phyloP scores from a whole-genome alignment of 2,797 vertebrate species.

The Hemibagrus guttatus region DNA sequence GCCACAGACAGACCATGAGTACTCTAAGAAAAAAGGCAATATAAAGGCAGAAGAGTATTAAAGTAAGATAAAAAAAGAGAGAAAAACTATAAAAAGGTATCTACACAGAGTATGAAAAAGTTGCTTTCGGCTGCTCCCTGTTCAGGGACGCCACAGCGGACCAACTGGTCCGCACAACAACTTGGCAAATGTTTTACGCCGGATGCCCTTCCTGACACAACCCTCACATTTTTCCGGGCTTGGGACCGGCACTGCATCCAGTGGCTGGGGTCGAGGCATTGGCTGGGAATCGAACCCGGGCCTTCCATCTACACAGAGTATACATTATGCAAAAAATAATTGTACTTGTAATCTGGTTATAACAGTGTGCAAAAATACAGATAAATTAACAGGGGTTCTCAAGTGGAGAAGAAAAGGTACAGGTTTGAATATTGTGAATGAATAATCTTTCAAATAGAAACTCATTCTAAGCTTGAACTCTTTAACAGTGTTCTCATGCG shows the following conservation, averaged over 20 bases:
- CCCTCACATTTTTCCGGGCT: too few relatives aligned
- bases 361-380: not conserved
- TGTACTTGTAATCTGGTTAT: not conserved
- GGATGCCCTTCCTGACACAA: too few relatives aligned
- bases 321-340: not conserved
- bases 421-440: not conserved
- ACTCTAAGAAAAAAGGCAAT: not conserved
- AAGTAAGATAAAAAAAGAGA: not conserved
- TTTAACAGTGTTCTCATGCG: not conserved
- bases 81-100: not conserved
- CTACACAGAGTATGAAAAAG: not conserved
- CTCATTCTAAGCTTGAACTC: not conserved
- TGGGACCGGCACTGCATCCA: too few relatives aligned
- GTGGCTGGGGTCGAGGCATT: too few relatives aligned
- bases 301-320: not conserved
- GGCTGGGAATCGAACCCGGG: too few relatives aligned
- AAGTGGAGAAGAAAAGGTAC: not conserved
- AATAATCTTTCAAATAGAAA: not conserved
- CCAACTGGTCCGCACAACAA: too few relatives aligned
- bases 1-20: not conserved
- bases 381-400: not conserved
- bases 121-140: too few relatives aligned
- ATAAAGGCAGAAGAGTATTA: not conserved
- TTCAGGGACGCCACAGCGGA: too few relatives aligned
- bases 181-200: too few relatives aligned